phyloP scores from a whole-genome alignment of 2,113 vertebrate genomes.

The Solenodon paradoxus region DNA sequence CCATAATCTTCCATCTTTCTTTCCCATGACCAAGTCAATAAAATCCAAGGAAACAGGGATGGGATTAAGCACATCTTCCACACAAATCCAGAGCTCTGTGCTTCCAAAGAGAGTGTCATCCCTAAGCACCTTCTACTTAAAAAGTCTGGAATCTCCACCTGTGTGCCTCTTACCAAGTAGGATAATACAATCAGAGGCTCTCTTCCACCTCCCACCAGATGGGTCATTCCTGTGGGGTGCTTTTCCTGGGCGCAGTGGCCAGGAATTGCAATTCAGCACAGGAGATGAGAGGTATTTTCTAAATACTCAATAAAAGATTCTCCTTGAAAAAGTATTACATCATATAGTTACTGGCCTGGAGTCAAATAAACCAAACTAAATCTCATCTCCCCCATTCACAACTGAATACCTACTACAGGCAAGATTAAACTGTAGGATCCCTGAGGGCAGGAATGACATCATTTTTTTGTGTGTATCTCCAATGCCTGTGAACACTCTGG shows the following conservation, averaged over 20 bases:
- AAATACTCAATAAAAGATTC: not conserved
- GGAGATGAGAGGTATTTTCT: not conserved
- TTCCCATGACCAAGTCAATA: not conserved
- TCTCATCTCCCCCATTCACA: not conserved
- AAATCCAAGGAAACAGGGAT: not conserved
- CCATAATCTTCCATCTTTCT: not conserved
- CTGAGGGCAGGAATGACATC: not conserved
- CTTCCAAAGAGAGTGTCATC: not conserved
- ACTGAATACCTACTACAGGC: not conserved
- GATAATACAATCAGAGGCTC: not conserved
- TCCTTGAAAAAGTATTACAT: not conserved
- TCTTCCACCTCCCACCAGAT: not conserved
- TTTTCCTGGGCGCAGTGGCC: not conserved
- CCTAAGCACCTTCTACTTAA: not conserved
- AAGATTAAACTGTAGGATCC: not conserved
- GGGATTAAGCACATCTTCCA: accelerated
- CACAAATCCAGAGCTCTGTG: accelerated
- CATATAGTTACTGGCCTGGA: not conserved
- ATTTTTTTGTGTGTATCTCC: not conserved
- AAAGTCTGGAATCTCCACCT: not conserved
- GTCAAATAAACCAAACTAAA: not conserved
- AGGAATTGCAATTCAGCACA: not conserved
- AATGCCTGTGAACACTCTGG: no score
- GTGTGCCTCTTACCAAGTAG: accelerated
- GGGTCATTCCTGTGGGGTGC: not conserved